phyloP scores from a whole-genome alignment of 2,888 invertebrate species.

The Rhabditoides inermis region DNA sequence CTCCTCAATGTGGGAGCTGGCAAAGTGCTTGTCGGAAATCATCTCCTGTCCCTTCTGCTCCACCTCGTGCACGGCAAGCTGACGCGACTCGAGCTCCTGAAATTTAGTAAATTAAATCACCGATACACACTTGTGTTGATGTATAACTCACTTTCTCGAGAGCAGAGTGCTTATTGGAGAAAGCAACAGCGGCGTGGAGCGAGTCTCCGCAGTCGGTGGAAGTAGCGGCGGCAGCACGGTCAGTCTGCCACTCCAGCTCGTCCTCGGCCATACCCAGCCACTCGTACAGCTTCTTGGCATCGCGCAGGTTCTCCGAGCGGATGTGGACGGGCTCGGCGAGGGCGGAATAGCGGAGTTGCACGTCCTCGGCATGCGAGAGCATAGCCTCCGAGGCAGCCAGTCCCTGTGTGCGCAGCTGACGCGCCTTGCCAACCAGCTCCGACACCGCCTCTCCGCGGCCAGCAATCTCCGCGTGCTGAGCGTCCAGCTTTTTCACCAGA shows the following conservation, averaged over 20 bases:
- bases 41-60: conserved; percentile 31
- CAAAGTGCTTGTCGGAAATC: conserved; percentile 67
- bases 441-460: conserved; percentile 35
- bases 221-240: conserved; percentile 80
- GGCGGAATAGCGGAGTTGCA: conserved; percentile 61
- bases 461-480: conserved; percentile 43
- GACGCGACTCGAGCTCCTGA: conserved; percentile 36
- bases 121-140: neutral
- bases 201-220: conserved; percentile 82
- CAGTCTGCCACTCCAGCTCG: conserved; percentile 81
- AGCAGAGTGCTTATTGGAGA: conserved; percentile 85
- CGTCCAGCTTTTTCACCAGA: conserved; percentile 62
- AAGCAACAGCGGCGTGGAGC: conserved; percentile 68
- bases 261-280: conserved; percentile 85
- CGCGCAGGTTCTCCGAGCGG: conserved; percentile 75
- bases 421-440: conserved; percentile 32
- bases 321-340: conserved; percentile 57
- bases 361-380: conserved; percentile 65
- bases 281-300: conserved; percentile 76
- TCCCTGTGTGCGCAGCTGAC: conserved; percentile 54
- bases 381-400: conserved; percentile 49
- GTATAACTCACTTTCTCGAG: conserved; percentile 73
- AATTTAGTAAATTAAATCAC: neutral
- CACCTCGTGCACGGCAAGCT: conserved; percentile 31
- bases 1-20: conserved; percentile 67